Percentiles rank a stretch among this genome's conserved stretches.
phyloP scores from a whole-genome alignment of 2,113 vertebrate genomes.

The Cynopterus brachyotis region DNA sequence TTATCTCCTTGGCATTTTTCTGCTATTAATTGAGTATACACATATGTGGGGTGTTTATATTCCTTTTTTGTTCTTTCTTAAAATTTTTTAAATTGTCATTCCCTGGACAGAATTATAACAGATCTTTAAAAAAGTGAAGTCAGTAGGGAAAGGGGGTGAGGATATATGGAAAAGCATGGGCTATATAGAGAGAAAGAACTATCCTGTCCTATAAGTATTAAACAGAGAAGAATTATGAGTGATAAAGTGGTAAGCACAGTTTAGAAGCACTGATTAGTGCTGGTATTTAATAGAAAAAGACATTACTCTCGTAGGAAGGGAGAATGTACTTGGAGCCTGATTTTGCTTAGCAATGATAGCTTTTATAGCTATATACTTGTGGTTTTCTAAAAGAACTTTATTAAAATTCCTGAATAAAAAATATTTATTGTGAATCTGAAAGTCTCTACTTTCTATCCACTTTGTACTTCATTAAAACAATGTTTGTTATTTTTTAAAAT shows the following conservation, averaged over 20 bases:
- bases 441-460: background rate
- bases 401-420: conserved; percentile 28
- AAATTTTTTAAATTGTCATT: background rate
- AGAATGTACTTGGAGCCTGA: background rate
- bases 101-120: background rate
- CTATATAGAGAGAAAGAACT: too few relatives aligned
- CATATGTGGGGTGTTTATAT: background rate
- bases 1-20: background rate
- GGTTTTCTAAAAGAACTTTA: background rate
- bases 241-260: background rate
- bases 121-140: background rate
- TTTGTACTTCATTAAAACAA: background rate
- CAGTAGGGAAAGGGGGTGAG: too few relatives aligned
- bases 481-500: background rate
- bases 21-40: background rate
- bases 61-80: background rate
- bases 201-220: background rate
- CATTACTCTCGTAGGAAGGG: background rate
- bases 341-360: background rate
- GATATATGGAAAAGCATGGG: background rate
- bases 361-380: background rate
- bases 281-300: background rate
- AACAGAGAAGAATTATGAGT: background rate
- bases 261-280: background rate
- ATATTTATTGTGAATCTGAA: background rate